Conservation (phyloP, 2,888 invertebrate genomes). For the Eupithecia tripunctaria region DNA sequence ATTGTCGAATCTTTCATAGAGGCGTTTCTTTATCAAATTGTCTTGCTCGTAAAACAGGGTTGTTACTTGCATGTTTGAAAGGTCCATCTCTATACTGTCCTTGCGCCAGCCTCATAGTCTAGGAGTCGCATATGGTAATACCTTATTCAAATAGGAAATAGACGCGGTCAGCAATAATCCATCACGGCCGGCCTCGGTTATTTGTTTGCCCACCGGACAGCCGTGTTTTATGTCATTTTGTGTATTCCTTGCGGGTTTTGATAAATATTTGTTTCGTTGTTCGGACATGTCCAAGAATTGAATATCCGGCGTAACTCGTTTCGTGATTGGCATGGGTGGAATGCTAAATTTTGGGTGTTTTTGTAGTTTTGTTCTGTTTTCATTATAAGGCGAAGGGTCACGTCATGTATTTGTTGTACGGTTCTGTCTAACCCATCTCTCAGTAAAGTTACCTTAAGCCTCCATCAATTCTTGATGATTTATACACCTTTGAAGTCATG, state of each 20-base stretch:
- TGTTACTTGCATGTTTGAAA: slow-evolving; percentile 3
- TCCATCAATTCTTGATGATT: neutral
- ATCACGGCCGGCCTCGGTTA: slow-evolving; percentile 69
- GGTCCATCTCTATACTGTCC: slow-evolving; percentile 56
- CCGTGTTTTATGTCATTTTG: slow-evolving; percentile 81
- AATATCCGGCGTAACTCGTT: slow-evolving; percentile 74
- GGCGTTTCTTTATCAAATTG: neutral
- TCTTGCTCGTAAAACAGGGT: neutral
- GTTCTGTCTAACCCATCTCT: slow-evolving; percentile 9
- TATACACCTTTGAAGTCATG: neutral
- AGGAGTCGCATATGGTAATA: slow-evolving; percentile 83
- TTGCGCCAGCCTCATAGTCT: slow-evolving; percentile 56
- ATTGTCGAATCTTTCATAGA: neutral
- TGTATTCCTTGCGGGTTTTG: slow-evolving; percentile 84
- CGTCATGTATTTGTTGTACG: neutral
- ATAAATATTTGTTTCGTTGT: slow-evolving; percentile 83
- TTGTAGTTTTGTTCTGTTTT: slow-evolving; percentile 47
- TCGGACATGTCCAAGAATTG: slow-evolving; percentile 81
- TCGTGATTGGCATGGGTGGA: slow-evolving; percentile 73
- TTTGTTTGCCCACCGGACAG: slow-evolving; percentile 68
- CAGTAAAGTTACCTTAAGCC: neutral
- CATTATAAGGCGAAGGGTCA: neutral
- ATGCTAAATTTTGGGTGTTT: slow-evolving; percentile 50
- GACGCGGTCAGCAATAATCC: slow-evolving; percentile 85
- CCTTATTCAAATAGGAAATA: slow-evolving; percentile 84